phyloP scores from a whole-genome alignment of 2,113 vertebrate genomes.

The Nicator chloris region DNA sequence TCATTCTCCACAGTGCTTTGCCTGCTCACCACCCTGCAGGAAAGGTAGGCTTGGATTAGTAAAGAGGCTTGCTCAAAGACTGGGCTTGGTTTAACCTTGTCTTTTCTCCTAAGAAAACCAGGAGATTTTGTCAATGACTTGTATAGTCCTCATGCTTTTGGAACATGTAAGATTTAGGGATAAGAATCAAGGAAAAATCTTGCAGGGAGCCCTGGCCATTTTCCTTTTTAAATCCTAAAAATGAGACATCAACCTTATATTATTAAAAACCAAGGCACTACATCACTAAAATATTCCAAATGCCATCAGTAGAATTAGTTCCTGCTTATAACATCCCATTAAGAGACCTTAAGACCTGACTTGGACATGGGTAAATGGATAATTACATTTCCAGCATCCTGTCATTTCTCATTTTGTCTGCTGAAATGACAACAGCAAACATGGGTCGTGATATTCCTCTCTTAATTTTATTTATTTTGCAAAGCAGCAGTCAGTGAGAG shows the following conservation, averaged over 20 bases:
- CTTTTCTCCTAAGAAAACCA: not conserved
- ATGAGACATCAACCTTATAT: not conserved
- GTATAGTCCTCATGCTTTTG: not conserved
- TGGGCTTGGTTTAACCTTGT: not conserved
- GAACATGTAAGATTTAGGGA: not conserved
- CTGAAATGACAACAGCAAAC: not conserved
- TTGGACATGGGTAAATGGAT: not conserved
- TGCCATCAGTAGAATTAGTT: not conserved
- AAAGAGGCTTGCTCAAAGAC: not conserved
- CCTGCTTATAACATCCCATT: not conserved
- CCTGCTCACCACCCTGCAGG: slow-evolving; percentile 55
- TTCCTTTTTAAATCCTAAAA: not conserved
- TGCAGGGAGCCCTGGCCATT: not conserved
- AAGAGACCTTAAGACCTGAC: not conserved
- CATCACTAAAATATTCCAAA: not conserved
- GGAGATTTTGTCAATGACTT: not conserved
- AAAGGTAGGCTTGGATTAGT: not conserved
- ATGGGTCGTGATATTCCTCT: not conserved
- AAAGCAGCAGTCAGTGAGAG: not conserved
- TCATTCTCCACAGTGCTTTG: slow-evolving; percentile 28
- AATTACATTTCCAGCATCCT: not conserved
- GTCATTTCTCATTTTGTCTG: not conserved
- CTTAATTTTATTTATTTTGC: not conserved
- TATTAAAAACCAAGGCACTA: not conserved
- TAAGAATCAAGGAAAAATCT: not conserved